Percentiles rank a stretch among this genome's conserved stretches.
Evolutionary conservation across 2,113 vertebrate species (phyloP).

Genomic region (Trogon surrucura): DNA sequence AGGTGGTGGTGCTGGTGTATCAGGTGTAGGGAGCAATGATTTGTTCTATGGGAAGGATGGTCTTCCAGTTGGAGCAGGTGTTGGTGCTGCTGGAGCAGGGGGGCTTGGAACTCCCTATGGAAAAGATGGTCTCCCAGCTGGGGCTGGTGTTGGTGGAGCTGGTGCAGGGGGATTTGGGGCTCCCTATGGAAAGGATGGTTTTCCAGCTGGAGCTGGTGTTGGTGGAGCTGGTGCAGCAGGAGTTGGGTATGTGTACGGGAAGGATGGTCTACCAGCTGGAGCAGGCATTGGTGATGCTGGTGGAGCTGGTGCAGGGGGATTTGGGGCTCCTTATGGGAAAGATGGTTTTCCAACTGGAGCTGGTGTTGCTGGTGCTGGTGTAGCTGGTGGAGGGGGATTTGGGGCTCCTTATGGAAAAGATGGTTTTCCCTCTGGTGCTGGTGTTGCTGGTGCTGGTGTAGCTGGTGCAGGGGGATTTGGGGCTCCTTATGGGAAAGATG

Average conservation of each 20-base stretch:
- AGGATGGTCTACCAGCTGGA: background rate
- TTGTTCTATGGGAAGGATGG: background rate
- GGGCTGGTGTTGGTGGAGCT: accelerated
- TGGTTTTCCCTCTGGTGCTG: accelerated
- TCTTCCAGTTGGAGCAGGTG: background rate
- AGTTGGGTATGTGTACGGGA: accelerated
- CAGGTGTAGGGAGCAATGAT: background rate
- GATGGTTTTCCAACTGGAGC: background rate
- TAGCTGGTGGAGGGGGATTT: accelerated
- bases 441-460: background rate
- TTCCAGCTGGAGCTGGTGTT: background rate
- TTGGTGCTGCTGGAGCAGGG: accelerated
- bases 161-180: accelerated
- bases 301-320: background rate
- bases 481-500: background rate
- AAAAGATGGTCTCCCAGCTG: background rate
- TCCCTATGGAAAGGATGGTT: background rate
- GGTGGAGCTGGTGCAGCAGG: accelerated
- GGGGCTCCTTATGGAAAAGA: background rate
- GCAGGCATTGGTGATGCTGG: background rate
- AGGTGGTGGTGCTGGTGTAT: background rate
- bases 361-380: background rate
- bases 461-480: background rate
- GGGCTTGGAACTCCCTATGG: accelerated
- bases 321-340: background rate